A percentile compares a stretch with the other conserved stretches of the same genome.
phyloP scores from a whole-genome alignment of 35 echinoderm and acorn worm genomes.

The Acanthaster planci region DNA sequence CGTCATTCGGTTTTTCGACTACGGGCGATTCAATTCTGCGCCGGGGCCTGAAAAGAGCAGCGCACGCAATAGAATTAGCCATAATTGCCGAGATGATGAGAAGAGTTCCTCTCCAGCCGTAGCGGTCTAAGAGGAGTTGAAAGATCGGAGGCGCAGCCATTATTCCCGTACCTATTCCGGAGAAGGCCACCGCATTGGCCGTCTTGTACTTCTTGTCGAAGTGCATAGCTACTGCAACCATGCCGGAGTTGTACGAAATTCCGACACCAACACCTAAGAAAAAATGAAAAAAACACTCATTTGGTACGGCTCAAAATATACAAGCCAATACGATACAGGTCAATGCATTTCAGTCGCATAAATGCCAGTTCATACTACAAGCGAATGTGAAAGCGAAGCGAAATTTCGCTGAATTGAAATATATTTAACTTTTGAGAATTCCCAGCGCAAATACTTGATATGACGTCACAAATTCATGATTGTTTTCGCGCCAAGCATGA shows the following conservation, averaged over 20 bases:
- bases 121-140: conserved; percentile 33
- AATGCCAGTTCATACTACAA: too few relatives aligned
- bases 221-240: conserved; percentile 45
- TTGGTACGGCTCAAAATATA: too few relatives aligned
- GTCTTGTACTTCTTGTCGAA: conserved; percentile 53
- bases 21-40: background rate
- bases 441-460: too few relatives aligned
- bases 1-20: background rate
- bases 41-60: conserved; percentile 38
- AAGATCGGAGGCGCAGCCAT: conserved; percentile 45
- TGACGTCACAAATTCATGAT: too few relatives aligned
- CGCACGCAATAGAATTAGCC: conserved; percentile 29
- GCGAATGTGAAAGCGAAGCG: too few relatives aligned
- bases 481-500: too few relatives aligned
- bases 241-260: conserved; percentile 1
- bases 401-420: too few relatives aligned
- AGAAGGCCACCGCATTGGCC: conserved; percentile 45
- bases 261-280: conserved; percentile 25
- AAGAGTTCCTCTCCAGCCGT: conserved; percentile 57
- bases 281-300: too few relatives aligned
- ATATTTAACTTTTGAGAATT: too few relatives aligned
- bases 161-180: conserved; percentile 37
- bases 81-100: conserved; percentile 28
- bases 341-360: too few relatives aligned
- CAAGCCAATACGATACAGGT: too few relatives aligned